A percentile compares a stretch with the other conserved stretches of the same genome.
These are phyloP conservation scores for Apodemia duryi DNA, from an alignment of 2,888 invertebrate genomes.

Conservation along the genomic window DNA sequence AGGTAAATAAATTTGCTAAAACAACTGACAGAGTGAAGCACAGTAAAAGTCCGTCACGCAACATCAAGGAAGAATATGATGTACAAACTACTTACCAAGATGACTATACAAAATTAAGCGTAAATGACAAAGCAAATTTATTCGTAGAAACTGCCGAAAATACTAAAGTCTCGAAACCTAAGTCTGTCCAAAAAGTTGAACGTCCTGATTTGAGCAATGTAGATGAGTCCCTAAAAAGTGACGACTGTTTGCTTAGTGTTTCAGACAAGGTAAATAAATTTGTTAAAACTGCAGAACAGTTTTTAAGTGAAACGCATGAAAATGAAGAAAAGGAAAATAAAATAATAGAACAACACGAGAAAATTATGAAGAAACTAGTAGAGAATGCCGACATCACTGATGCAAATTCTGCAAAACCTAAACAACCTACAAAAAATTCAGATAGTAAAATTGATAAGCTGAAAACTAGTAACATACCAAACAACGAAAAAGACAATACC, in stretches of 20 bases:
- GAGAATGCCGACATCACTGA: slow-evolving; percentile 46
- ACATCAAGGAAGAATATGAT: slow-evolving; percentile 70
- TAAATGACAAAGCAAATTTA: slow-evolving; percentile 82
- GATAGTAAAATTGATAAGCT: not conserved
- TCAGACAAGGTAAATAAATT: slow-evolving; percentile 83
- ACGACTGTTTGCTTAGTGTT: slow-evolving; percentile 81
- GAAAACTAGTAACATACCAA: not conserved
- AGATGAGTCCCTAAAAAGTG: slow-evolving; percentile 77
- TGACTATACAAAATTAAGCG: slow-evolving; percentile 76
- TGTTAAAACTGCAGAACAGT: slow-evolving; percentile 80
- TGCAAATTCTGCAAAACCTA: slow-evolving; percentile 25
- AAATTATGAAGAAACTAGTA: slow-evolving; percentile 58
- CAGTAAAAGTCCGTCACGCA: slow-evolving; percentile 55
- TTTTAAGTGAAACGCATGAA: slow-evolving; percentile 55
- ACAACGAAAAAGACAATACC: slow-evolving; percentile 13
- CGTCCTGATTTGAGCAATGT: slow-evolving; percentile 76
- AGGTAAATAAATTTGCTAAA: slow-evolving; percentile 84
- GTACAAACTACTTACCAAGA: slow-evolving; percentile 73
- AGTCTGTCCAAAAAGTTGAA: slow-evolving; percentile 57
- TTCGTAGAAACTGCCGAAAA: slow-evolving; percentile 82
- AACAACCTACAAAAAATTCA: not conserved
- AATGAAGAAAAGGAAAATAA: slow-evolving; percentile 57
- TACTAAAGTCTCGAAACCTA: slow-evolving; percentile 60
- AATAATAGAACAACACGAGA: slow-evolving; percentile 67
- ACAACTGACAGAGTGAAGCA: slow-evolving; percentile 56